Conservation (phyloP, 2,113 vertebrate genomes). For the Eublepharis macularius region DNA sequence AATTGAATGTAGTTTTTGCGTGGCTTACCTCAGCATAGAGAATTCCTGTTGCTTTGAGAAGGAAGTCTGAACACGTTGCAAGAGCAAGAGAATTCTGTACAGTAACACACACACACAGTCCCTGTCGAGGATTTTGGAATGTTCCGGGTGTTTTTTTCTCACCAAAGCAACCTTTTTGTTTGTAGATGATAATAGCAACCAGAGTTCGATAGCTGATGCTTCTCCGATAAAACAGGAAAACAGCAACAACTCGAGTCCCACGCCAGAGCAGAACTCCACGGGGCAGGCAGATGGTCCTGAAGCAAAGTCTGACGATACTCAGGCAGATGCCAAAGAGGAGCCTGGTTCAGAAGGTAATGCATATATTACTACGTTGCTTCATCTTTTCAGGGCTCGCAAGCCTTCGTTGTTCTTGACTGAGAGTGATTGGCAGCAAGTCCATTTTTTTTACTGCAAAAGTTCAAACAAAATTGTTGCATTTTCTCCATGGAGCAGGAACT, state of each 20-base stretch:
- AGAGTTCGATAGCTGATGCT: slow-evolving; percentile 96
- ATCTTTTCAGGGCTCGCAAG: too few relatives aligned
- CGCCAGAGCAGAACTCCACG: slow-evolving; percentile 80
- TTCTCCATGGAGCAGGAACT: background rate
- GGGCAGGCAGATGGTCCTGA: slow-evolving; percentile 80
- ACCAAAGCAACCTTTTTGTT: background rate
- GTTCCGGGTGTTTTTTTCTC: background rate
- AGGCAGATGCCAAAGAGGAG: slow-evolving; percentile 81
- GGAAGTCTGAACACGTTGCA: too few relatives aligned
- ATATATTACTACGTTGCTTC: too few relatives aligned
- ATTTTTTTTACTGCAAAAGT: background rate
- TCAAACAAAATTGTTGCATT: background rate
- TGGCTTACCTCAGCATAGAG: background rate
- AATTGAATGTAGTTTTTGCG: background rate
- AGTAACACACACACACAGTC: background rate
- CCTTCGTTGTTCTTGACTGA: too few relatives aligned
- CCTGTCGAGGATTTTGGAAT: background rate
- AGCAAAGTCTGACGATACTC: slow-evolving; percentile 82
- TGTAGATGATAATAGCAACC: slow-evolving; percentile 96
- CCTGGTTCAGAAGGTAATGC: slow-evolving; percentile 81
- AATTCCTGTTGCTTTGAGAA: background rate
- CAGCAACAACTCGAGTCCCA: slow-evolving; percentile 92
- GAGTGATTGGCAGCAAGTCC: too few relatives aligned
- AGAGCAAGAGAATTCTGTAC: background rate
- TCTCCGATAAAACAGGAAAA: slow-evolving; percentile 96